These are phyloP conservation scores for Dicycla oo DNA, from an alignment of 2,888 invertebrate genomes.

Conservation along the genomic window DNA sequence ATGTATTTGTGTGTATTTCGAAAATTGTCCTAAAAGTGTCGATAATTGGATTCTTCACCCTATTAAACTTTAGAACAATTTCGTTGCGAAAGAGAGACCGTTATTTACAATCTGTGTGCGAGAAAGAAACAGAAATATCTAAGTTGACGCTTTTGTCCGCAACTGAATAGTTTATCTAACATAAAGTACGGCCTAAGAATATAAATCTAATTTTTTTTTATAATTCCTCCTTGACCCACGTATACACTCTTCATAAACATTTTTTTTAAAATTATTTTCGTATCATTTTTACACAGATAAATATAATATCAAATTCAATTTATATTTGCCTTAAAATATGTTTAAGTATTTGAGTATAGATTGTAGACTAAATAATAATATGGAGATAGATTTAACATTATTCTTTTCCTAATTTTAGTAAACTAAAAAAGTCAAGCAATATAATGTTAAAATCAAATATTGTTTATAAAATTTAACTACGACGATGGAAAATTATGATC, in stretches of 20 bases:
- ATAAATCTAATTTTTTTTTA: conserved; percentile 32
- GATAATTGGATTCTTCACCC: too few relatives aligned
- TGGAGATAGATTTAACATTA: conserved; percentile 7
- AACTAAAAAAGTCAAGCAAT: conserved; percentile 32
- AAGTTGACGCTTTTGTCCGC: conserved; percentile 49
- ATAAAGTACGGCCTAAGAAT: conserved; percentile 32
- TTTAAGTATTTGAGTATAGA: conserved; percentile 37
- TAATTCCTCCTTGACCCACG: conserved; percentile 36
- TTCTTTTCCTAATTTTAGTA: conserved; percentile 30
- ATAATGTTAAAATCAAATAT: background rate
- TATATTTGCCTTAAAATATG: conserved; percentile 53
- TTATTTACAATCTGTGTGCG: conserved; percentile 41
- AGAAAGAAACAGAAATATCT: conserved; percentile 46
- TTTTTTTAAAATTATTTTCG: conserved; percentile 44
- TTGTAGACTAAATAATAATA: conserved; percentile 59
- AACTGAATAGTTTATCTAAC: conserved; percentile 51
- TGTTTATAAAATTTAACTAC: conserved; percentile 8
- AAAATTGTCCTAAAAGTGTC: too few relatives aligned
- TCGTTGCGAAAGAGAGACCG: conserved; percentile 42
- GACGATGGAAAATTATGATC: background rate
- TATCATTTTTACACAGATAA: conserved; percentile 50
- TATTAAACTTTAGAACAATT: conserved; percentile 55
- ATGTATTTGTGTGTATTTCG: too few relatives aligned
- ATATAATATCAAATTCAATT: conserved; percentile 56
- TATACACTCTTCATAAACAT: conserved; percentile 51